phyloP scores from a whole-genome alignment of 2,888 invertebrate species.

The Morinoia aosen region DNA sequence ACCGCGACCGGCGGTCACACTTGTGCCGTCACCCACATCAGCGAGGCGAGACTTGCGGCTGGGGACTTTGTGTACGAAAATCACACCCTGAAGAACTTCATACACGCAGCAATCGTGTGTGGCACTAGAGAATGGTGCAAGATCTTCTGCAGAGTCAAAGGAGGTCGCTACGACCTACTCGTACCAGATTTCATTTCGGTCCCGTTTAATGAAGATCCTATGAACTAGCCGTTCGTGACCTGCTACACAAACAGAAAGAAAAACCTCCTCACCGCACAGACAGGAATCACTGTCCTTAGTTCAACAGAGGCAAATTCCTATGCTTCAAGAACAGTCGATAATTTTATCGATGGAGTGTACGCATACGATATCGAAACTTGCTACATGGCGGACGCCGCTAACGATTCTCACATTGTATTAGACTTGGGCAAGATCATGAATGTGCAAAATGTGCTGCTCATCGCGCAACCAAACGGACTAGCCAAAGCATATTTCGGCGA shows the following conservation, averaged over 20 bases:
- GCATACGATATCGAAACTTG: background rate
- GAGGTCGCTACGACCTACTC: background rate
- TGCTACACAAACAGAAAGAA: conserved; percentile 27
- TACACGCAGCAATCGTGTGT: background rate
- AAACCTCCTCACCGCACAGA: background rate
- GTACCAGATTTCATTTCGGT: background rate
- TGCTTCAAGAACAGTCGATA: background rate
- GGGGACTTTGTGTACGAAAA: background rate
- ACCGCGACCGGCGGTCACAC: background rate
- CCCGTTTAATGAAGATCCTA: background rate
- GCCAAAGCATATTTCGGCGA: background rate
- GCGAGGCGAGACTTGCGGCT: background rate
- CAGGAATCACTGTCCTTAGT: background rate
- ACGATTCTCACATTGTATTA: background rate
- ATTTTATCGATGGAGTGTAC: background rate
- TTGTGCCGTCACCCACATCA: background rate
- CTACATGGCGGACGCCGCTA: background rate
- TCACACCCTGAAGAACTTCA: background rate
- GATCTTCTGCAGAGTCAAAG: background rate
- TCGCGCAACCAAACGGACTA: background rate
- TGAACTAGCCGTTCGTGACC: background rate
- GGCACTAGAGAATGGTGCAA: background rate
- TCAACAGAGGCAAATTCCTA: background rate
- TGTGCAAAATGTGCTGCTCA: background rate
- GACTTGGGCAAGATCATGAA: background rate